These are phyloP conservation scores for Jaculus jaculus DNA, from an alignment of 2,113 vertebrate genomes.

Conservation along the genomic window DNA sequence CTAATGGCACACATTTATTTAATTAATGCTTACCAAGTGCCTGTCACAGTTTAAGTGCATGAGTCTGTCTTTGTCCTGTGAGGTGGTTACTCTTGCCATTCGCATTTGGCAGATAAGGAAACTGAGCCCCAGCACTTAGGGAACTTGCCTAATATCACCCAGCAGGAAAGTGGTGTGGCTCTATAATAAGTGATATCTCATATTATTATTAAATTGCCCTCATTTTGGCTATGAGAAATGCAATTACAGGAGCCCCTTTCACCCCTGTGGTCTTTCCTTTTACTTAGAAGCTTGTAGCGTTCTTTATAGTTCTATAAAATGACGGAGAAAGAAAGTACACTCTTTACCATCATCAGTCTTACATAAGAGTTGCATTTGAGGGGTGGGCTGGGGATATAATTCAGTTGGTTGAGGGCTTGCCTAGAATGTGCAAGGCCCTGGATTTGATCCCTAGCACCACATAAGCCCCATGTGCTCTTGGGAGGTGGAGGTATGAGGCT, in stretches of 20 bases:
- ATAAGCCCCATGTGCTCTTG: no score
- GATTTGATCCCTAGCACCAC: no score
- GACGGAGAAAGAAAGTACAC: background rate
- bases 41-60: background rate
- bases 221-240: conserved; percentile 22
- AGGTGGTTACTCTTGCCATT: background rate
- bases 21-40: background rate
- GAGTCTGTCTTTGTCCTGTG: background rate
- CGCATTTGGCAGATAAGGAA: background rate
- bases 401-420: no score
- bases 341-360: background rate
- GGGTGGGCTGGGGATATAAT: no score
- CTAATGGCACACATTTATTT: conserved; percentile 3
- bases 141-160: background rate
- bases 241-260: background rate
- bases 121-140: background rate
- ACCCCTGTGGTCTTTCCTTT: background rate
- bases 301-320: conserved; percentile 30
- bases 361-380: background rate
- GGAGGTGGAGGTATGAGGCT: no score
- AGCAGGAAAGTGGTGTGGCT: background rate
- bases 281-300: background rate
- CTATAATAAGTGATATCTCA: background rate
- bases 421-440: no score
- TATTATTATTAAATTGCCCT: background rate